Conservation (phyloP, 2,888 invertebrate species). For the Kuschelorhynchus macadamiae region DNA sequence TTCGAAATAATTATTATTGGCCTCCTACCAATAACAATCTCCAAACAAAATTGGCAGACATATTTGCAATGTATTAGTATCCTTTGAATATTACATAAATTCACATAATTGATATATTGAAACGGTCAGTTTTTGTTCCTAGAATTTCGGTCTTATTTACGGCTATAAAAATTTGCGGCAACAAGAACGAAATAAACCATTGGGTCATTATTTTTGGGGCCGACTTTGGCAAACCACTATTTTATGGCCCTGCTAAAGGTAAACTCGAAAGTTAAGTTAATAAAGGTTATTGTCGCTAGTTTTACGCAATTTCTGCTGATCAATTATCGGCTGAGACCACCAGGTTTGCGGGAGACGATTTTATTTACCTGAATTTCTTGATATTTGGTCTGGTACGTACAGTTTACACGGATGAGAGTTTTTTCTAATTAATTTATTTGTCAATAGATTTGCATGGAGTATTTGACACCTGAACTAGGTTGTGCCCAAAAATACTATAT, state of each 20-base stretch:
- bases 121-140: slow-evolving; percentile 28
- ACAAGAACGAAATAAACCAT: slow-evolving; percentile 31
- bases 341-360: slow-evolving; percentile 13
- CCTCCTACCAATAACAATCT: slow-evolving; percentile 33
- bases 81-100: slow-evolving; percentile 25
- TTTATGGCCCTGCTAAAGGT: slow-evolving; percentile 37
- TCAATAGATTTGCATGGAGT: too few species aligned
- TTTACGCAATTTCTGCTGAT: slow-evolving; percentile 38
- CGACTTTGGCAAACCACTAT: slow-evolving; percentile 29
- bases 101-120: slow-evolving; percentile 14
- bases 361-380: slow-evolving; percentile 25
- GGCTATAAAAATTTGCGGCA: slow-evolving; percentile 36
- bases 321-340: slow-evolving; percentile 34
- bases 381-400: too few species aligned
- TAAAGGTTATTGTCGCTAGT: slow-evolving; percentile 38
- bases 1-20: slow-evolving; percentile 28
- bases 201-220: slow-evolving; percentile 19
- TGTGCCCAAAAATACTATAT: too few species aligned
- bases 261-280: slow-evolving; percentile 41
- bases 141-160: slow-evolving; percentile 36
- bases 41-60: slow-evolving; percentile 3
- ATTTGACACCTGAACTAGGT: too few species aligned
- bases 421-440: too few species aligned
- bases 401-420: too few species aligned
- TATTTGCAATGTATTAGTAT: slow-evolving; percentile 12